phyloP scores from a whole-genome alignment of 2,113 vertebrate genomes.

The Aspiorhynchus laticeps region DNA sequence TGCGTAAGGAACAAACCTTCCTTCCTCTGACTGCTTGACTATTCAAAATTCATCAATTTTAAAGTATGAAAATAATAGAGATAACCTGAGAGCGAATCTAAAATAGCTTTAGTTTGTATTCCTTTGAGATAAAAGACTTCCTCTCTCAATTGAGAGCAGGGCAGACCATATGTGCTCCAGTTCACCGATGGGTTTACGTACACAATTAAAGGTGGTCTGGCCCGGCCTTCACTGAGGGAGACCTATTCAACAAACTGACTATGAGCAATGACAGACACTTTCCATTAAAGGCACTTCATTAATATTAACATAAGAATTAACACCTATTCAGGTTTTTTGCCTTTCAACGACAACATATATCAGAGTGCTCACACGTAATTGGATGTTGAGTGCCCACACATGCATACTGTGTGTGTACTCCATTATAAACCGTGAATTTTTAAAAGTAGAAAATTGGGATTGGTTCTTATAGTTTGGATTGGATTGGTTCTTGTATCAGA shows the following conservation, averaged over 20 bases:
- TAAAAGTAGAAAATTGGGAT: not conserved
- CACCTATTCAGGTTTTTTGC: conserved; percentile 32
- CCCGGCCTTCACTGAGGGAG: conserved; percentile 27
- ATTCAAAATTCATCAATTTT: conserved; percentile 51
- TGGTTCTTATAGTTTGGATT: conserved; percentile 6
- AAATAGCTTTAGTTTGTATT: conserved; percentile 55
- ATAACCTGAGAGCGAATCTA: conserved; percentile 54
- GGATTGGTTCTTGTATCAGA: not conserved
- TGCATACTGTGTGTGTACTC: not conserved
- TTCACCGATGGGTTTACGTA: conserved; percentile 40
- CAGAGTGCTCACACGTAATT: conserved; percentile 35
- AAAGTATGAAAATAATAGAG: conserved; percentile 50
- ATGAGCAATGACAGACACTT: conserved; percentile 49
- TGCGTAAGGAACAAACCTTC: conserved; percentile 18
- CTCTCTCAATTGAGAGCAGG: conserved; percentile 32
- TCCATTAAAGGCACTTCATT: conserved; percentile 56
- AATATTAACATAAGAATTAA: conserved; percentile 62
- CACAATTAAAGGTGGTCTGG: conserved; percentile 52
- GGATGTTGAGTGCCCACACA: not conserved
- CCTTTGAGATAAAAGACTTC: conserved; percentile 45
- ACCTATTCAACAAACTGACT: conserved; percentile 52
- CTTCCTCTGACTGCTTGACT: conserved; percentile 21
- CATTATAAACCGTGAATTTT: not conserved
- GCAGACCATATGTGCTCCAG: conserved; percentile 40
- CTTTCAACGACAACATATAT: conserved; percentile 36